These are phyloP conservation scores for Tringa solitaria DNA, from an alignment of 2,113 vertebrate species.

Conservation along the genomic window DNA sequence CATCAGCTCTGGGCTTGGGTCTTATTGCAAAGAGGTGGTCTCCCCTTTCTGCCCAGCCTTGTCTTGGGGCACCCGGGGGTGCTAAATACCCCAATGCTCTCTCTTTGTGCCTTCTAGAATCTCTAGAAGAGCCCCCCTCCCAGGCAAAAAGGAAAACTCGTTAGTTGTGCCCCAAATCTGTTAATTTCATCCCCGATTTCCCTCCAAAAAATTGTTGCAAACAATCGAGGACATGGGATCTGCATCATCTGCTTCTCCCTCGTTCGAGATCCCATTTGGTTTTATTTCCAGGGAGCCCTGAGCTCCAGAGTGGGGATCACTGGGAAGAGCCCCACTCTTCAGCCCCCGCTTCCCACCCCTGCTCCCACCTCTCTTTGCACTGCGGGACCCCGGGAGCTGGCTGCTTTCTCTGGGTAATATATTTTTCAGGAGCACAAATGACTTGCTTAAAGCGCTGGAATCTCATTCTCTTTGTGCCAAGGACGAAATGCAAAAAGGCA, in stretches of 20 bases:
- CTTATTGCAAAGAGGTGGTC: background rate
- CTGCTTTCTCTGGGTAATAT: background rate
- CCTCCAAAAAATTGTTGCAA: background rate
- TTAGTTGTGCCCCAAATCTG: background rate
- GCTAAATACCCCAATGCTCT: background rate
- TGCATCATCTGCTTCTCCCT: background rate
- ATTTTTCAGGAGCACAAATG: background rate
- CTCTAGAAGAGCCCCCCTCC: background rate
- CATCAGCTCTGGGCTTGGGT: background rate
- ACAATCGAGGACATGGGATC: background rate
- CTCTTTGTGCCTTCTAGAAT: background rate
- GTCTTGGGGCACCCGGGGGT: fast-evolving
- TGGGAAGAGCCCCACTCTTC: background rate
- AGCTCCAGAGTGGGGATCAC: background rate
- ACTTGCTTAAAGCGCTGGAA: background rate
- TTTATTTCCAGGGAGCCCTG: background rate
- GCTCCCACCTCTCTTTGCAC: background rate
- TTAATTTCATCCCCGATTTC: background rate
- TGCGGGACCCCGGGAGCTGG: background rate
- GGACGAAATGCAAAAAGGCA: background rate
- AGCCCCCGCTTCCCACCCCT: background rate
- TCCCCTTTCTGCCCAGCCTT: background rate
- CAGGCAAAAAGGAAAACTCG: background rate
- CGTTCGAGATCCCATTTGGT: fast-evolving
- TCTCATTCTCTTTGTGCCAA: background rate